phyloP scores from a whole-genome alignment of 2,113 vertebrate species.

The Noctilio leporinus region DNA sequence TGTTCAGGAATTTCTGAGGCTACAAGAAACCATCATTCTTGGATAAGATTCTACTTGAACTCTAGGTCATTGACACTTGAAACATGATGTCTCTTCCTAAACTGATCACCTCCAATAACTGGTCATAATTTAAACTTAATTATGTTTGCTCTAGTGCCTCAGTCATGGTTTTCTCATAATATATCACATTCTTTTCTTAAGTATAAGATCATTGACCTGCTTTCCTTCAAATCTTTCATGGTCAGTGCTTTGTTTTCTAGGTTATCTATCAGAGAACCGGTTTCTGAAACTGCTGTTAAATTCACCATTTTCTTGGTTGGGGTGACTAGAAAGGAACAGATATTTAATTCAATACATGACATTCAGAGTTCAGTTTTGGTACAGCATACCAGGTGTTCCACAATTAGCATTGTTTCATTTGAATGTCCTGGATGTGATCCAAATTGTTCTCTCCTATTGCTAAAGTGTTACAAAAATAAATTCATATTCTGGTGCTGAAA shows the following conservation, averaged over 20 bases:
- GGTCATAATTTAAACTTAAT: neutral
- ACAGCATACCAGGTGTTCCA: neutral
- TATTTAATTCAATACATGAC: conserved; percentile 24
- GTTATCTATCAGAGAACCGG: neutral
- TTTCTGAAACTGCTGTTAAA: neutral
- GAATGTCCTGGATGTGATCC: neutral
- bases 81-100: neutral
- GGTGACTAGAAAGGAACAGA: neutral
- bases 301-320: neutral
- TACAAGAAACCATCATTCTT: neutral
- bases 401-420: conserved; percentile 13
- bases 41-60: neutral
- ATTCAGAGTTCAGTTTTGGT: neutral
- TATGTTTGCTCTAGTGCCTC: neutral
- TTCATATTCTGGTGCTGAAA: neutral
- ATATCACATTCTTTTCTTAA: neutral
- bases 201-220: neutral
- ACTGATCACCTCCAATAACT: neutral
- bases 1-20: neutral
- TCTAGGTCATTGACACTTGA: neutral
- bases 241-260: neutral
- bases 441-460: neutral
- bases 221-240: neutral
- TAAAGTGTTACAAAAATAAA: neutral
- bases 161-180: neutral